Percentiles rank a stretch among this genome's conserved stretches.
These are phyloP conservation scores for Cantharis rustica DNA, from an alignment of 2,888 invertebrate species.

Conservation along the genomic window DNA sequence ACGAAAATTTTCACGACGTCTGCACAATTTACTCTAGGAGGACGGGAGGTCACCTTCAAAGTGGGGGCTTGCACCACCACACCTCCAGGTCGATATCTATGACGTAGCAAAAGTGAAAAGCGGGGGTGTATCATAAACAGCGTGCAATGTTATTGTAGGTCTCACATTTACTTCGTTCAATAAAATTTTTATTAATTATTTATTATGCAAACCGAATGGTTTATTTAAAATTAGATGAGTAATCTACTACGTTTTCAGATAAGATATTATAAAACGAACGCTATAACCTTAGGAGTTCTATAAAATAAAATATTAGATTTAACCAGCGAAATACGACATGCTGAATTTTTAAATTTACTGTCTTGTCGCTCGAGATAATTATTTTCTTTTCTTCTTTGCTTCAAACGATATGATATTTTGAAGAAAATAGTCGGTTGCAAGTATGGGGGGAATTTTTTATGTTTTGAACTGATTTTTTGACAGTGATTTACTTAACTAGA, in stretches of 20 bases:
- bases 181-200: not conserved
- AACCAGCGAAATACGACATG: not conserved
- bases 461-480: too few species aligned
- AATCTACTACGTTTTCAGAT: not conserved
- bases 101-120: constrained; percentile 31
- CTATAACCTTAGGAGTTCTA: not conserved
- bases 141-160: not conserved
- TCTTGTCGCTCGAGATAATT: too few species aligned
- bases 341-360: not conserved
- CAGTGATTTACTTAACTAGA: too few species aligned
- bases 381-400: too few species aligned
- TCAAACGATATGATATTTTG: too few species aligned
- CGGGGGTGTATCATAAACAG: constrained; percentile 13
- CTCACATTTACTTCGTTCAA: not conserved
- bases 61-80: constrained; percentile 26
- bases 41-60: constrained; percentile 31
- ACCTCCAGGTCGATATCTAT: constrained; percentile 30
- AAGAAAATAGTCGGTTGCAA: too few species aligned
- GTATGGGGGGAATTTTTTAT: too few species aligned
- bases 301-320: not conserved
- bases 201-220: not conserved
- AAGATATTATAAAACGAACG: not conserved
- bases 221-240: not conserved
- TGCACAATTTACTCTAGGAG: constrained; percentile 18
- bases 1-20: constrained; percentile 7